A percentile compares a stretch with the other conserved stretches of the same genome.
Evolutionary conservation across 30 jellyfish, hydroid and myxozoan genomes (phyloP).

Genomic region (Sanderia malayensis): DNA sequence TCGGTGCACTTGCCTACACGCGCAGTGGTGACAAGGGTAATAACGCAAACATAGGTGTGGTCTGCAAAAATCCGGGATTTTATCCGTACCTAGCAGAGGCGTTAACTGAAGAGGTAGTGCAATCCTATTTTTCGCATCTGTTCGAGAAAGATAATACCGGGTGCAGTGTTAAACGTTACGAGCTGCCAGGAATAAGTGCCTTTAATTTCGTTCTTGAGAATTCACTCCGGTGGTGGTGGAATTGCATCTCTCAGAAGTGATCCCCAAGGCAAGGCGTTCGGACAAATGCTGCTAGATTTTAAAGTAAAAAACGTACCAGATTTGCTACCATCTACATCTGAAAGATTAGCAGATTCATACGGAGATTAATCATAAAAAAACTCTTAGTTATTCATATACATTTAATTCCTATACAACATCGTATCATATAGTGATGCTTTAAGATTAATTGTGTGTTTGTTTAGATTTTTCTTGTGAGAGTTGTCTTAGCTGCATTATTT

Average conservation of each 20-base stretch:
- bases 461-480: too few species aligned
- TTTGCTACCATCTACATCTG: constrained; percentile 80
- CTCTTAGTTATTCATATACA: too few species aligned
- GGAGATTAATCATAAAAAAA: constrained; percentile 33
- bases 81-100: constrained; percentile 69
- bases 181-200: constrained; percentile 89
- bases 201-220: constrained; percentile 83
- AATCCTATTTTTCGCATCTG: constrained; percentile 64
- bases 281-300: constrained; percentile 89
- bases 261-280: constrained; percentile 91
- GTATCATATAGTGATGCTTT: too few species aligned
- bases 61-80: constrained; percentile 81
- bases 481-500: too few species aligned
- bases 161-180: constrained; percentile 60
- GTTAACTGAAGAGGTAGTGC: constrained; percentile 78
- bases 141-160: constrained; percentile 57
- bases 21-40: constrained; percentile 93
- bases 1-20: constrained; percentile 90
- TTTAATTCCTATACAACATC: too few species aligned
- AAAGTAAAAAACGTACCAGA: constrained; percentile 81
- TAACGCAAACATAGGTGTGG: constrained; percentile 86
- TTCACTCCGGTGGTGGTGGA: constrained; percentile 95
- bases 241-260: constrained; percentile 89
- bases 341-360: constrained; percentile 52
- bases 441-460: too few species aligned